These are phyloP conservation scores for Pammene fasciana DNA, from an alignment of 2,888 invertebrate species.

Conservation along the genomic window DNA sequence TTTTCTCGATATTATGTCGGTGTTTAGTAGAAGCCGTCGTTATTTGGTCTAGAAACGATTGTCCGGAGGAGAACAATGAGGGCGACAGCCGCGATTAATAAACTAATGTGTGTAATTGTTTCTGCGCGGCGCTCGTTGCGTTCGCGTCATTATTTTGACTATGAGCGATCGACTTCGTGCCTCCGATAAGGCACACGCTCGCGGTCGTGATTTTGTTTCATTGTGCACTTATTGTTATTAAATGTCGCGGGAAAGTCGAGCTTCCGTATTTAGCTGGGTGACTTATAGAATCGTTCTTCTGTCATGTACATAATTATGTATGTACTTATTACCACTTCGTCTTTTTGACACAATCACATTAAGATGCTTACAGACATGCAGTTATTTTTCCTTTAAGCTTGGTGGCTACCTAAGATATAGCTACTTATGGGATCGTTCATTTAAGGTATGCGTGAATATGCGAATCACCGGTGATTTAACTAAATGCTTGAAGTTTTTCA, in stretches of 20 bases:
- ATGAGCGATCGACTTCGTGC: slow-evolving; percentile 74
- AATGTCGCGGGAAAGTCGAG: slow-evolving; percentile 63
- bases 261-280: slow-evolving; percentile 54
- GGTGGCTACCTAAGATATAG: neutral
- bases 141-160: slow-evolving; percentile 77
- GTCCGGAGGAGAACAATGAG: slow-evolving; percentile 76
- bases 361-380: neutral
- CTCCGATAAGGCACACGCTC: slow-evolving; percentile 73
- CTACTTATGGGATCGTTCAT: too few species aligned
- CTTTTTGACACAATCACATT: neutral
- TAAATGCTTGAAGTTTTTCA: too few species aligned
- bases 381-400: neutral
- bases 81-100: slow-evolving; percentile 70
- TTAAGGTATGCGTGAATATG: too few species aligned
- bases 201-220: slow-evolving; percentile 58
- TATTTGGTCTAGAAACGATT: slow-evolving; percentile 81
- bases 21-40: slow-evolving; percentile 66
- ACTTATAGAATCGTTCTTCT: slow-evolving; percentile 40
- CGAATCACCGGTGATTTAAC: too few species aligned
- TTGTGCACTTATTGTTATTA: slow-evolving; percentile 61
- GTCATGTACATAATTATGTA: too few species aligned
- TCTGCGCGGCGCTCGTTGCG: slow-evolving; percentile 55
- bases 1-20: slow-evolving; percentile 61
- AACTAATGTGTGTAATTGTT: slow-evolving; percentile 77
- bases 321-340: neutral